Base-by-base conservation (phyloP, 2,888 invertebrate genomes). In the Cephonodes hylas region DNA sequence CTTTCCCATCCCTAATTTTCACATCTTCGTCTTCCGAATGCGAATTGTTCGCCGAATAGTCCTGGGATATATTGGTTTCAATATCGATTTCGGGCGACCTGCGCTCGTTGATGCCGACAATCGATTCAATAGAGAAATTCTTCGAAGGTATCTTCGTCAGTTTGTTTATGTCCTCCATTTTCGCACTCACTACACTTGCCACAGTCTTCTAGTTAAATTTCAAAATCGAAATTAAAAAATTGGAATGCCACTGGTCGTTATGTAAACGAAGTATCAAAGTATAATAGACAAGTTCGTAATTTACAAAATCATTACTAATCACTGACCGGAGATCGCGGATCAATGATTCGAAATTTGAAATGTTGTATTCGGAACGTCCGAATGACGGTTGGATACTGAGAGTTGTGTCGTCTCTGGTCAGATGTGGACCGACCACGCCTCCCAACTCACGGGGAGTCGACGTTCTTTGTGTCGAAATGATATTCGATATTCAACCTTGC, bases 51-150 rank as follows among this genome's bases (percentile, higher is more conserved):
- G 66, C 75, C 0, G 82, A 77, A 61, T 85, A 91, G 65, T 91
- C 91, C 64, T 88, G 86, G 0, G 86, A 85, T 22, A 91, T 86
- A 10, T 82, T 86, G 25, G 85, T 91, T 58, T 92, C 92, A 0
- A 92, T 91, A 77, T 92, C 92, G 72, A 92, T 92, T 68, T 91
- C 92, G 0, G 91, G 92, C 1, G 90, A 90, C 59, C 89, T 74
- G 1, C 87, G 72, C 18, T 88, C 83, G 62, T 76, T 86, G 3
- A 91, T 69, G 0, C 93, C 93, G 0, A 94, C 94, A 59, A 94
- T 90, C 38, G 94, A 94, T 82, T 94, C 94, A n/a, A 94, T 94
- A 0, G 94, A 94, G 75, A 94, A 94, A 63, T 94, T 94, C 68
- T 94, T 94, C 25, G 94, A 93, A 56, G 94, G 93, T 23, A 90